A percentile compares a stretch with the other conserved stretches of the same genome.
Evolutionary conservation across 2,888 invertebrate genomes (phyloP).

Genomic region (Phyllotreta cruciferae): DNA sequence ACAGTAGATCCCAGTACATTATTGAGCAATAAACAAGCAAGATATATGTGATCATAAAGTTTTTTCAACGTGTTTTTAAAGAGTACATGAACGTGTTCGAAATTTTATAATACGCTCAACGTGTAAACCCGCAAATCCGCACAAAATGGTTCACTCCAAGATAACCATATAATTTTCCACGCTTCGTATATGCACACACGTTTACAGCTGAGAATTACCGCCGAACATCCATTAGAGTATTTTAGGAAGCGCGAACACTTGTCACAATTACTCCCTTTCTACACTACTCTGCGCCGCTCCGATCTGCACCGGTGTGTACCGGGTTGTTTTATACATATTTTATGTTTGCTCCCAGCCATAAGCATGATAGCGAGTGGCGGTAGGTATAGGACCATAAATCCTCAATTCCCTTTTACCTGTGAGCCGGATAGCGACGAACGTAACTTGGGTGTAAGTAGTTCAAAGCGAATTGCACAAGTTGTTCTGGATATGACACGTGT

Average conservation of each 20-base stretch:
- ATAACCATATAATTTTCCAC: slow-evolving; percentile 16
- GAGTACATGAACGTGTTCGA: too few relatives aligned
- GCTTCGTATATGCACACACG: slow-evolving; percentile 13
- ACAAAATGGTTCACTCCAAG: slow-evolving; percentile 1
- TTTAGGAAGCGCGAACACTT: slow-evolving; percentile 34
- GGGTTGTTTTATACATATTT: slow-evolving; percentile 36
- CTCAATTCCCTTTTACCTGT: slow-evolving; percentile 25
- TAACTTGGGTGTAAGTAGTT: slow-evolving; percentile 14
- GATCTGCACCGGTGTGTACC: slow-evolving; percentile 26
- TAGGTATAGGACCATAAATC: slow-evolving; percentile 16
- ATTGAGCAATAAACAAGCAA: too few relatives aligned
- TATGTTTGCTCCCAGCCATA: slow-evolving; percentile 31
- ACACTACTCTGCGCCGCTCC: slow-evolving; percentile 29
- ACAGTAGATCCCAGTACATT: too few relatives aligned
- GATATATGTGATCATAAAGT: too few relatives aligned
- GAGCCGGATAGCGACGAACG: slow-evolving; percentile 12
- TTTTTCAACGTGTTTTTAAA: too few relatives aligned
- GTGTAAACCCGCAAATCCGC: slow-evolving; percentile 1
- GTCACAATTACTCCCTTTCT: slow-evolving; percentile 35
- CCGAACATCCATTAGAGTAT: slow-evolving; percentile 34
- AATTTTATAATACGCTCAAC: neutral
- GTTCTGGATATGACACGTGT: slow-evolving; percentile 26
- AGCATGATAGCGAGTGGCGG: slow-evolving; percentile 30
- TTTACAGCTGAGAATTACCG: slow-evolving; percentile 26
- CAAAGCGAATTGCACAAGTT: slow-evolving; percentile 23